phyloP scores from a whole-genome alignment of 2,113 vertebrate genomes.

The Lasiurus cinereus region DNA sequence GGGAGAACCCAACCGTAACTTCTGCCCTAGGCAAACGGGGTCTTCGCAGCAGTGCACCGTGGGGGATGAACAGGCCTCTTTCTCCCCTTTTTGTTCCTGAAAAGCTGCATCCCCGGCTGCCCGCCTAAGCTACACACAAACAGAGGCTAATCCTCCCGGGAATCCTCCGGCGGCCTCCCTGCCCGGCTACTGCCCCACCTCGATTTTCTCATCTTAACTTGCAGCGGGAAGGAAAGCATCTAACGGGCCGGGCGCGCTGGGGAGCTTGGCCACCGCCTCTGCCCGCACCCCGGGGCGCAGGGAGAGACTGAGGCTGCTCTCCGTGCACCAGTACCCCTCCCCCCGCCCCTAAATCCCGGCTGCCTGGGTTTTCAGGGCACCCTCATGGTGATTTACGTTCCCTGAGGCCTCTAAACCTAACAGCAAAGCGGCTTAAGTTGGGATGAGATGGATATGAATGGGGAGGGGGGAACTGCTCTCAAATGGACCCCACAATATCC shows the following conservation, averaged over 20 bases:
- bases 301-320: background rate
- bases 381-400: conserved; percentile 60
- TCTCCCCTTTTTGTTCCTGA: conserved; percentile 66
- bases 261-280: background rate
- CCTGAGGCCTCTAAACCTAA: conserved; percentile 45
- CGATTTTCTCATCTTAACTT: conserved; percentile 52
- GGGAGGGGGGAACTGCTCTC: background rate
- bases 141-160: conserved; percentile 75
- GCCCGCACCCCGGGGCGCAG: background rate
- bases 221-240: conserved; percentile 5
- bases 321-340: background rate
- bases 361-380: conserved; percentile 34
- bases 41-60: conserved; percentile 29
- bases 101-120: conserved; percentile 57
- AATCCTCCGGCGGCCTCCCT: conserved; percentile 64
- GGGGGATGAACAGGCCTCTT: conserved; percentile 36
- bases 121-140: conserved; percentile 77
- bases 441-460: background rate
- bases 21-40: conserved; percentile 42
- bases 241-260: background rate
- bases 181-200: background rate
- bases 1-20: conserved; percentile 62
- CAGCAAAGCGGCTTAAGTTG: conserved; percentile 72
- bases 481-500: conserved; percentile 21
- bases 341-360: background rate